Conservation (phyloP, 1,140 invertebrate genomes). For the Bombus vancouverensis region DNA sequence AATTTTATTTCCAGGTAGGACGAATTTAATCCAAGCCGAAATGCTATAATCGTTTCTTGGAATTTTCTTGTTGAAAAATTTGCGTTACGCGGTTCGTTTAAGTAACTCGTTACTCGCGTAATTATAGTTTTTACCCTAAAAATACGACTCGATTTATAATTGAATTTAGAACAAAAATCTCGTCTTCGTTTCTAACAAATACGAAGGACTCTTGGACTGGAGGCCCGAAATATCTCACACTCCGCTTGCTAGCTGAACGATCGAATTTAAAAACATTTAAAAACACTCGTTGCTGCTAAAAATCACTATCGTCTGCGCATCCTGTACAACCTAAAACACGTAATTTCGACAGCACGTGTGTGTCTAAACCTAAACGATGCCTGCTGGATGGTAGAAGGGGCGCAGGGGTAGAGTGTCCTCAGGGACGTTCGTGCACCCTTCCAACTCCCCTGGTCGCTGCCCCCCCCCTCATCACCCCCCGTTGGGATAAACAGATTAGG, state of each 20-base stretch:
- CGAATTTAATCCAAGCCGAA: neutral
- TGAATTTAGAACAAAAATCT: neutral
- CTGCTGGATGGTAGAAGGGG: slow-evolving; percentile 64
- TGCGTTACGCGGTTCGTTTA: neutral
- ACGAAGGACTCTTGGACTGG: neutral
- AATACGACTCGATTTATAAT: neutral
- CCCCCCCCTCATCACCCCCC: slow-evolving; percentile 60
- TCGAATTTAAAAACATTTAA: too few species aligned
- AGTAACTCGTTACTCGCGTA: neutral
- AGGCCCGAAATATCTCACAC: too few species aligned
- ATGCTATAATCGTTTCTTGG: neutral
- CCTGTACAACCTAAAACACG: neutral
- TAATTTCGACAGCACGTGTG: slow-evolving; percentile 26
- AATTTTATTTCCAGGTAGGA: neutral
- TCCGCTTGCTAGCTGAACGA: neutral
- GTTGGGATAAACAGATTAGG: slow-evolving; percentile 83
- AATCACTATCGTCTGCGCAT: neutral
- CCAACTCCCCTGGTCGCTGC: slow-evolving; percentile 52
- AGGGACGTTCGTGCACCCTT: slow-evolving; percentile 78
- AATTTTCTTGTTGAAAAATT: neutral
- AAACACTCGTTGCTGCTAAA: neutral
- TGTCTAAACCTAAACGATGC: slow-evolving; percentile 38
- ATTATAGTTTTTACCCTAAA: neutral
- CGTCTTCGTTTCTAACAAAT: too few species aligned
- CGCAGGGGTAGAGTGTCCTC: slow-evolving; percentile 65